Conservation (phyloP, 2,888 invertebrate genomes). For the Microctonus brassicae region DNA sequence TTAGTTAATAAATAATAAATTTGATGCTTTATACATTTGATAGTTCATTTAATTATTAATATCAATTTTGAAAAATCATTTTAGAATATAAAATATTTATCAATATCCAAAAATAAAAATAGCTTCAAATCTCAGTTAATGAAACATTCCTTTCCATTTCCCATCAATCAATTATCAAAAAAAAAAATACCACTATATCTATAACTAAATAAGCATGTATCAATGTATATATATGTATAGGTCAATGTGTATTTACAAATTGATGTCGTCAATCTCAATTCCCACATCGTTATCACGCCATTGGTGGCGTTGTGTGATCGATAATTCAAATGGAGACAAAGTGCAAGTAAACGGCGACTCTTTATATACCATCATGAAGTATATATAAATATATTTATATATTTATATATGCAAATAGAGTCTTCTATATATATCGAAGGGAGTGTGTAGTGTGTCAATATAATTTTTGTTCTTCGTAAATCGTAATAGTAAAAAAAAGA, state of each 20-base stretch:
- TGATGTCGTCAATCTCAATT: conserved; percentile 11
- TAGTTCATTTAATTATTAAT: no score
- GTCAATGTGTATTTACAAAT: conserved; percentile 1
- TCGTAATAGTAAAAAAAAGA: no score
- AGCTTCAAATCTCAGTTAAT: no score
- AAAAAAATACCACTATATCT: conserved; percentile 45
- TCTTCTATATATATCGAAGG: neutral
- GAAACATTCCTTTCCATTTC: no score
- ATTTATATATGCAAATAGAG: neutral
- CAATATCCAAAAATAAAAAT: no score
- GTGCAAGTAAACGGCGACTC: neutral
- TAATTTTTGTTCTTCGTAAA: neutral
- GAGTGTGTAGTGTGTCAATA: neutral
- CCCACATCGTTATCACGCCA: neutral
- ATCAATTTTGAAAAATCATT: no score
- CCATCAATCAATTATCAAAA: neutral
- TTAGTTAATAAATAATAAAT: no score
- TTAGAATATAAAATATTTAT: no score
- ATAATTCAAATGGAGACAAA: conserved; percentile 5
- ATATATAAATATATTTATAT: neutral
- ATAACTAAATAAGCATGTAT: neutral
- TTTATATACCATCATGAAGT: neutral
- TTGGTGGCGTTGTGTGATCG: conserved; percentile 1
- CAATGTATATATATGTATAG: neutral
- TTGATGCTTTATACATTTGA: no score